These are phyloP conservation scores for Pogonophryne albipinna DNA, from an alignment of 2,797 vertebrate species.

Conservation along the genomic window DNA sequence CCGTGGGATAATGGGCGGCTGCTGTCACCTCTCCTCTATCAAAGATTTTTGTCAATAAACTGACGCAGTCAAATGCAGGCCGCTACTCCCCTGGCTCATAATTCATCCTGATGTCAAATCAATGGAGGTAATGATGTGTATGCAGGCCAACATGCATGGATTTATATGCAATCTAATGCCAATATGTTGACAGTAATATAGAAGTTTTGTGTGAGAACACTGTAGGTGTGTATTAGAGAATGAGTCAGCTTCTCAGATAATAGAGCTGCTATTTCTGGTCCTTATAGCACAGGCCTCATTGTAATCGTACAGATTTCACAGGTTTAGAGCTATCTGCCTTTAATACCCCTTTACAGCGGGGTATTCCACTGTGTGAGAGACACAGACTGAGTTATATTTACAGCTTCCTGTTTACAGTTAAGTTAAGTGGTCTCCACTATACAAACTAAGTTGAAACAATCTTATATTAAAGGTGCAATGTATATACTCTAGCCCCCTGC, in stretches of 20 bases:
- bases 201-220: constrained; percentile 5
- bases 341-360: neutral
- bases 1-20: constrained; percentile 13
- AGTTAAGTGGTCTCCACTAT: neutral
- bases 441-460: neutral
- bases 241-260: constrained; percentile 2
- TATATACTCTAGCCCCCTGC: too few relatives aligned
- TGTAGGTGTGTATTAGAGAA: constrained; percentile 15
- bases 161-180: constrained; percentile 26
- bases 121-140: constrained; percentile 42
- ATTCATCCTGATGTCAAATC: constrained; percentile 61
- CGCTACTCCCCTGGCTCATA: constrained; percentile 34
- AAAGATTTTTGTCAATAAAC: constrained; percentile 41
- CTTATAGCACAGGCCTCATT: too few relatives aligned
- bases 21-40: constrained; percentile 12
- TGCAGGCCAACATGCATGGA: neutral
- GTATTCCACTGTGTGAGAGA: neutral
- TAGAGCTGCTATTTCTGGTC: too few relatives aligned
- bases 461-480: neutral
- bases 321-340: neutral
- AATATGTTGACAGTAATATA: constrained; percentile 9
- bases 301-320: neutral
- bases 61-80: constrained; percentile 24
- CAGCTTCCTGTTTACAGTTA: neutral
- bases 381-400: neutral